Base-by-base conservation (phyloP, 1,140 invertebrate species). In the Bombus confusus region DNA sequence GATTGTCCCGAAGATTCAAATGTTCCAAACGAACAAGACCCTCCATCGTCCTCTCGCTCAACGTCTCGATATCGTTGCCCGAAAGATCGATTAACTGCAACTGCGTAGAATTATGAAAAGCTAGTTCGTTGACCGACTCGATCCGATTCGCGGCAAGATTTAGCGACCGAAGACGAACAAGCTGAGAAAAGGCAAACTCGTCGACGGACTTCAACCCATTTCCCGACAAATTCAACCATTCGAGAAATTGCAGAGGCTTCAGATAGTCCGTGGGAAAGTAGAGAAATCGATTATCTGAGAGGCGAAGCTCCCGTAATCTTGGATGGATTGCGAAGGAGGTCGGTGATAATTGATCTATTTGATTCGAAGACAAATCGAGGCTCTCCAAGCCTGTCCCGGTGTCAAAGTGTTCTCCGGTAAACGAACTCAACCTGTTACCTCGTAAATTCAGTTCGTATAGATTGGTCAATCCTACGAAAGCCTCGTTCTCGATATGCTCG, bases 51-150 rank as follows among this genome's bases (percentile, higher is more conserved):
- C 98, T 96, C 79, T 98, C 97, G 4, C 97, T 97, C 13, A 99
- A 93, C 43, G 96, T 95, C 89, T 98, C 97, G 28, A 99, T 94
- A 81, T 96, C 96, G 93, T 99, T 99, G 41, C 94, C 87, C 1
- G 97, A 96, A 64, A 99, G 94, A 94, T 98, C 97, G 43, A 99
- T 92, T 25, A 96, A 91, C 93, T 98, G 98, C 6, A 90, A 95
- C 94, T 98, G 98, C 0, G 98, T 97, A 0, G 98, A 99, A 92
- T 99, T 99, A 88, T 98, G 97, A 93, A 99, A 99, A 1, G 98
- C 97, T 95, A 98, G 97, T 95, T 98, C 98, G 87, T 97, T 97
- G 22, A 99, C 80, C 9, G 96, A 96, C 91, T 98, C 97, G 86
- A 99, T 96, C 87, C 96, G 95, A 92, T 99, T 99, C 81, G 96